Percentiles rank a stretch among this genome's conserved stretches.
Conservation (phyloP, 2,888 invertebrate genomes). For the Sepioteuthis lessoniana region DNA sequence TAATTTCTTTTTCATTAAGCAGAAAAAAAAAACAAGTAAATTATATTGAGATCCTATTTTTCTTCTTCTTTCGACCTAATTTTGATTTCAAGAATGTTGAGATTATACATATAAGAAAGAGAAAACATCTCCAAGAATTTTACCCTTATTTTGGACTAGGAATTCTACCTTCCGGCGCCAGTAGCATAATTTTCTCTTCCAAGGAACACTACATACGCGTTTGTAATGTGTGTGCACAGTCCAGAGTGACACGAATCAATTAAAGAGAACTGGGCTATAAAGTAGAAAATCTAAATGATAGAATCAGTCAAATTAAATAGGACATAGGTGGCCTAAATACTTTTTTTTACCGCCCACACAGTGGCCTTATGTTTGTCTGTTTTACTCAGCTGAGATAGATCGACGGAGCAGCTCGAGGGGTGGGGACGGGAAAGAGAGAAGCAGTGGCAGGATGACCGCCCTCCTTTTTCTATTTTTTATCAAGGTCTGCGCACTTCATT, state of each 20-base stretch:
- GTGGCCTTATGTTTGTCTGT: neutral
- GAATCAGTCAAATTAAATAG: slow-evolving; percentile 25
- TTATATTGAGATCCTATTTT: neutral
- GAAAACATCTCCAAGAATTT: neutral
- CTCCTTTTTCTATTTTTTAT: neutral
- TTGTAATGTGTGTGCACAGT: neutral
- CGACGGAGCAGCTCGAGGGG: neutral
- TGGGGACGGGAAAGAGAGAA: neutral
- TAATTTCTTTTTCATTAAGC: too few species aligned
- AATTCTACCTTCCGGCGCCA: neutral
- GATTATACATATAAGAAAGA: too few species aligned
- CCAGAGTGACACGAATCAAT: neutral
- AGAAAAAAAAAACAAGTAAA: too few species aligned
- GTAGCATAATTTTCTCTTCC: neutral
- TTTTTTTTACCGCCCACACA: neutral
- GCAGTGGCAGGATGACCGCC: neutral
- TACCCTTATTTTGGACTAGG: neutral
- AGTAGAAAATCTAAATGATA: neutral
- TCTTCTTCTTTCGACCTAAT: neutral
- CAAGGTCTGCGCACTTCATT: neutral
- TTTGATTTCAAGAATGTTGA: neutral
- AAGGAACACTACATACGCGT: neutral
- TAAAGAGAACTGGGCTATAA: neutral
- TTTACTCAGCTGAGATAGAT: neutral
- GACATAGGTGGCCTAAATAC: neutral